A percentile compares a stretch with the other conserved stretches of the same genome.
Conservation (phyloP, 2,888 invertebrate species). For the Seira sanloemensis region DNA sequence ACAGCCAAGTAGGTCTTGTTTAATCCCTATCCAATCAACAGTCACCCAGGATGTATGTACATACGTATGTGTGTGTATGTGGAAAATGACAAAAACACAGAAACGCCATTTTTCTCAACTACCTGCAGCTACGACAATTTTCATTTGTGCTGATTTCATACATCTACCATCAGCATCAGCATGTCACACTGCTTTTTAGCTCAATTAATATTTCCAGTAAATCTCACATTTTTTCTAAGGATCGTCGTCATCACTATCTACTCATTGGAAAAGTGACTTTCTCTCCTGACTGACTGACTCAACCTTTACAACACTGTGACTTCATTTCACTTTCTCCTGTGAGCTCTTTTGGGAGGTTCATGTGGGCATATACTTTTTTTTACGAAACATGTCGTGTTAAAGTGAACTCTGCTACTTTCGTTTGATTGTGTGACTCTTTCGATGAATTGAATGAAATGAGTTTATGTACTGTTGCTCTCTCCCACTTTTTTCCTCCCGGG, state of each 20-base stretch:
- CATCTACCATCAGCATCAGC: too few relatives aligned
- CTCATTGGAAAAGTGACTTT: constrained; percentile 11
- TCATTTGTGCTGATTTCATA: too few relatives aligned
- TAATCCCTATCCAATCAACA: too few relatives aligned
- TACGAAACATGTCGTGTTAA: neutral
- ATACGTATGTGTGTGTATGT: too few relatives aligned
- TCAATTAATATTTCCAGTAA: too few relatives aligned
- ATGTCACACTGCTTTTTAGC: too few relatives aligned
- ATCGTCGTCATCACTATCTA: neutral
- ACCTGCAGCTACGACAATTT: too few relatives aligned
- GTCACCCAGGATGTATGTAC: too few relatives aligned
- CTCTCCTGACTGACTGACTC: neutral
- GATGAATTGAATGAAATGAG: constrained; percentile 15
- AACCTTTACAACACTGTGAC: neutral
- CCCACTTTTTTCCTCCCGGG: neutral
- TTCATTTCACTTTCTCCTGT: neutral
- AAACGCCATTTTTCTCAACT: too few relatives aligned
- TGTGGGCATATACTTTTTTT: neutral
- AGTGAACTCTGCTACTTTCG: neutral
- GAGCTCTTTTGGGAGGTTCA: neutral
- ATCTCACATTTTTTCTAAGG: neutral
- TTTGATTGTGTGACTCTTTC: constrained; percentile 3
- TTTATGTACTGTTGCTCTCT: constrained; percentile 18
- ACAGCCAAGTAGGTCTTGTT: too few relatives aligned
- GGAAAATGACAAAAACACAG: too few relatives aligned